Evolutionary conservation across 2,113 vertebrate genomes (phyloP).

Genomic region (Cyprinodon brontotheroides): DNA sequence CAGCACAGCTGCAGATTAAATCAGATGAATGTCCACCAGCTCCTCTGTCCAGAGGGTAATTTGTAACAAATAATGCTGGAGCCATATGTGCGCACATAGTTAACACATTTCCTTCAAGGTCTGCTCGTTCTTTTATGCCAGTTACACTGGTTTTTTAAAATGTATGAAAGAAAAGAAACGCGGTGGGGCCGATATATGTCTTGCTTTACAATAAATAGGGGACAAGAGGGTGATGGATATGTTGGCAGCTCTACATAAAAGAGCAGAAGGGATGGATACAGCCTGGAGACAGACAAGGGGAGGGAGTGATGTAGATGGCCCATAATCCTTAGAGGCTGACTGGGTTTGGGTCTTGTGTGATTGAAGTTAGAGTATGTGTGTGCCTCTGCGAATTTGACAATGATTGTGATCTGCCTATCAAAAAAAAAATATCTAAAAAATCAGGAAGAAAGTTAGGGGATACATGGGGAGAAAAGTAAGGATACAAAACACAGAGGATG

Average conservation of each 20-base stretch:
- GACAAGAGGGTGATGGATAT: slow-evolving; percentile 68
- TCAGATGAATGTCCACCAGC: slow-evolving; percentile 2
- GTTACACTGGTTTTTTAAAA: slow-evolving; percentile 31
- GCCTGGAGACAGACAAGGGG: slow-evolving; percentile 64
- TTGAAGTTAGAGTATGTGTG: slow-evolving; percentile 56
- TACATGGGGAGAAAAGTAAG: slow-evolving; percentile 39
- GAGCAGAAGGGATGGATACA: slow-evolving; percentile 61
- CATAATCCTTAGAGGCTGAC: slow-evolving; percentile 74
- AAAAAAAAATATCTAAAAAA: slow-evolving; percentile 65
- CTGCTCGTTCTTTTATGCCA: slow-evolving; percentile 39
- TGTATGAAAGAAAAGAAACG: slow-evolving; percentile 17
- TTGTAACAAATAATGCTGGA: not conserved
- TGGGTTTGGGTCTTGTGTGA: slow-evolving; percentile 61
- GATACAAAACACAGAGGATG: slow-evolving; percentile 33
- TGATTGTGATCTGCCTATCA: slow-evolving; percentile 71
- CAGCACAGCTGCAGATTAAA: slow-evolving; percentile 15
- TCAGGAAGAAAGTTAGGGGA: slow-evolving; percentile 59
- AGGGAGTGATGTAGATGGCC: slow-evolving; percentile 75
- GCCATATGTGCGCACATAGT: slow-evolving; percentile 18
- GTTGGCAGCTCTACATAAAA: slow-evolving; percentile 63
- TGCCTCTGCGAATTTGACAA: slow-evolving; percentile 43
- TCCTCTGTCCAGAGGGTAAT: slow-evolving; percentile 17
- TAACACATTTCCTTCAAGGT: slow-evolving; percentile 8
- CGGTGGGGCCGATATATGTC: slow-evolving; percentile 42
- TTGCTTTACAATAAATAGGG: slow-evolving; percentile 47